Evolutionary conservation across 2,113 vertebrate genomes (phyloP).

Genomic region (Rousettus leschenaultii): DNA sequence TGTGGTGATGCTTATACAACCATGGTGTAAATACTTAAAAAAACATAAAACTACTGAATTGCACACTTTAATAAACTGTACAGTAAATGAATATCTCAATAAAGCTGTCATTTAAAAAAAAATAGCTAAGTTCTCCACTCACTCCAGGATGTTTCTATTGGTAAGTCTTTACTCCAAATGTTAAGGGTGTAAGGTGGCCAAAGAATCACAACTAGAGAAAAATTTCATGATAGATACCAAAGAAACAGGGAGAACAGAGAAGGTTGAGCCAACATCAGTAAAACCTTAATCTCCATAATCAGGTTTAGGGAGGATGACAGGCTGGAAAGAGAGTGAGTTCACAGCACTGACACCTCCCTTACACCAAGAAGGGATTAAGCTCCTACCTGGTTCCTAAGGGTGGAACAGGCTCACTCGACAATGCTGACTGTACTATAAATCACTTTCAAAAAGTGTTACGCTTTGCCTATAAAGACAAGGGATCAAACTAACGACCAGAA

Average conservation of each 20-base stretch:
- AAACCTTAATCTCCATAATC: background rate
- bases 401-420: background rate
- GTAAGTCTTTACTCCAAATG: background rate
- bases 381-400: background rate
- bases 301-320: background rate
- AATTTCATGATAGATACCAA: background rate
- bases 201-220: background rate
- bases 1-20: background rate
- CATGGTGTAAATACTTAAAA: background rate
- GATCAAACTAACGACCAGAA: constrained; percentile 7
- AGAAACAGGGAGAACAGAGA: background rate
- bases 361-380: background rate
- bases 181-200: background rate
- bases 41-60: background rate
- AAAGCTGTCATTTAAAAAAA: background rate
- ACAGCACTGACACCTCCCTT: background rate
- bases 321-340: background rate
- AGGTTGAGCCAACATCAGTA: background rate
- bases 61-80: background rate
- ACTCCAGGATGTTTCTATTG: background rate
- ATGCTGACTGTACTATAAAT: background rate
- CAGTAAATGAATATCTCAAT: background rate
- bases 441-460: background rate
- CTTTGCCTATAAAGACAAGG: background rate
- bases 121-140: background rate